phyloP scores from a whole-genome alignment of 2,888 invertebrate species.

The Glomeris marginata region DNA sequence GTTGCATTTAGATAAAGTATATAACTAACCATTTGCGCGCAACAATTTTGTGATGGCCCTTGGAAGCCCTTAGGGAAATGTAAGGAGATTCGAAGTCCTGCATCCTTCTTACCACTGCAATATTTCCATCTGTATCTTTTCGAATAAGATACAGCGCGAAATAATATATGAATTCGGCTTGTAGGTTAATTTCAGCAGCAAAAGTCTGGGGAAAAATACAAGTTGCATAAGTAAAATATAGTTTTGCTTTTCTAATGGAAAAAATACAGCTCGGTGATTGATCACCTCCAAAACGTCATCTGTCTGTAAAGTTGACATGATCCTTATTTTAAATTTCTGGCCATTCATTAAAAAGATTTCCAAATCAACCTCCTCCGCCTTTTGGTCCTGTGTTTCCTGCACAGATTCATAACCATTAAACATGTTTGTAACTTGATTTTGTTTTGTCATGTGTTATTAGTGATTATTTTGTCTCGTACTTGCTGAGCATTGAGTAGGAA shows the following conservation, averaged over 20 bases:
- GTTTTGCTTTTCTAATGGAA: neutral
- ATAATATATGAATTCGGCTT: conserved; percentile 62
- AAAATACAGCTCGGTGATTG: conserved; percentile 6
- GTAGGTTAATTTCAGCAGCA: conserved; percentile 62
- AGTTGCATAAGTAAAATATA: neutral
- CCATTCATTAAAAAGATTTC: conserved; percentile 77
- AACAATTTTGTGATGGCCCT: conserved; percentile 58
- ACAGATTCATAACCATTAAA: neutral
- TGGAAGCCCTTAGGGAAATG: conserved; percentile 70
- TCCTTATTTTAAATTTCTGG: conserved; percentile 62
- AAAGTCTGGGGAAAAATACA: conserved; percentile 44
- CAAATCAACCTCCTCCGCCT: conserved; percentile 46
- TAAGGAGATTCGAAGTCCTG: conserved; percentile 96
- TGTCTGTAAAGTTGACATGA: conserved; percentile 69
- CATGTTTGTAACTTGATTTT: too few species aligned
- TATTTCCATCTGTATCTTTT: conserved; percentile 47
- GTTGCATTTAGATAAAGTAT: too few species aligned
- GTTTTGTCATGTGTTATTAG: too few species aligned
- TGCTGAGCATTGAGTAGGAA: conserved; percentile 84
- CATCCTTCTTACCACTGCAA: conserved; percentile 62
- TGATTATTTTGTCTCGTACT: conserved; percentile 21
- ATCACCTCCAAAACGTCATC: conserved; percentile 53
- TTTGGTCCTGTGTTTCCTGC: conserved; percentile 23
- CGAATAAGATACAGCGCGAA: conserved; percentile 81
- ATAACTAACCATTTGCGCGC: conserved; percentile 60